Percentiles rank a stretch among this genome's conserved stretches.
Evolutionary conservation across 1,140 invertebrate genomes (phyloP).

Genomic region (Neodiprion fabricii): DNA sequence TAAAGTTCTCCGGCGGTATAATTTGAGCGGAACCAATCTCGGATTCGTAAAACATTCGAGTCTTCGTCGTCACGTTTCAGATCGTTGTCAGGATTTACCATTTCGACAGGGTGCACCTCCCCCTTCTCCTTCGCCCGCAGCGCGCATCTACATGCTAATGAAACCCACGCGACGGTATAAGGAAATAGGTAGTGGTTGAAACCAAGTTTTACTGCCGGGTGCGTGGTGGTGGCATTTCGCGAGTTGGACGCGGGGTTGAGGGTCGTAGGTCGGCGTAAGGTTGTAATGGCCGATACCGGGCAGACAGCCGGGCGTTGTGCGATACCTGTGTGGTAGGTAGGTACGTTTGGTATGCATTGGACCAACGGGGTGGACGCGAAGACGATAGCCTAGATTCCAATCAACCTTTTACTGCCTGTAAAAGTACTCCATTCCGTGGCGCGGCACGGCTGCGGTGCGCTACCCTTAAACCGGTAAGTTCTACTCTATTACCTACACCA

Average conservation of each 20-base stretch:
- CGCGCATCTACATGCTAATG: conserved; percentile 3
- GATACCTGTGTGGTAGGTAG: background rate
- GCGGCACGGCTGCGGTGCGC: conserved; percentile 4
- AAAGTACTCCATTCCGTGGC: conserved; percentile 15
- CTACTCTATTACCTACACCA: conserved; percentile 33
- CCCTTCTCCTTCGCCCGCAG: background rate
- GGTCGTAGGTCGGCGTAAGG: conserved; percentile 3
- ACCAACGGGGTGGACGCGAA: conserved; percentile 10
- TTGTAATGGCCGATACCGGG: conserved; percentile 10
- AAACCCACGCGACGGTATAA: background rate
- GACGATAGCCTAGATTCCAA: conserved; percentile 18
- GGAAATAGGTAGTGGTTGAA: background rate
- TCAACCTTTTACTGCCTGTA: conserved; percentile 22
- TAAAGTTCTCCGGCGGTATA: background rate
- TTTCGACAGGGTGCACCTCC: background rate
- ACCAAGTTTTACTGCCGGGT: background rate
- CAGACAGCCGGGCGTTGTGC: conserved; percentile 1
- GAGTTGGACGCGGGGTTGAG: background rate
- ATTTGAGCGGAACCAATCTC: conserved; percentile 7
- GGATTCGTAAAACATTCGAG: conserved; percentile 1
- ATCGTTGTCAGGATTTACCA: background rate
- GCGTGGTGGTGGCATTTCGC: background rate
- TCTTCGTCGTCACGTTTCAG: conserved; percentile 1
- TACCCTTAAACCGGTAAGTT: conserved; percentile 39
- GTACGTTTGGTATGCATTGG: conserved; percentile 6